A percentile compares a stretch with the other conserved stretches of the same genome.
Conservation (phyloP, 2,888 invertebrate genomes). For the Polylopha cassiicola region DNA sequence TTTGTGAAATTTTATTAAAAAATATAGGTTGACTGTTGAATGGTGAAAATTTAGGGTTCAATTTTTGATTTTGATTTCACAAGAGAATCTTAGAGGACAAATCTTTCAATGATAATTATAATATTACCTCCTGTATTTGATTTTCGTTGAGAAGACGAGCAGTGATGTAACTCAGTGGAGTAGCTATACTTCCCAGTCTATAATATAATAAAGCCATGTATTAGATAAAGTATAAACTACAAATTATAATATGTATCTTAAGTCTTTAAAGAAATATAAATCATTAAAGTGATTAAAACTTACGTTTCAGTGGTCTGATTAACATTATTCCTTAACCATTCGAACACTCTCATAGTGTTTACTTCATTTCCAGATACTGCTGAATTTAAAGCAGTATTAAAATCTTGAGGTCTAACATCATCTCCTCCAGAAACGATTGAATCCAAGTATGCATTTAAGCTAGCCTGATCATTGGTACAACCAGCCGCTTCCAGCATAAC, state of each 20-base stretch:
- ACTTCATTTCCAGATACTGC: constrained; percentile 74
- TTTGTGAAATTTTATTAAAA: too few species aligned
- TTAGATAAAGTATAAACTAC: constrained; percentile 1
- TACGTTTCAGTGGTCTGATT: constrained; percentile 35
- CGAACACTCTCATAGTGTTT: constrained; percentile 74
- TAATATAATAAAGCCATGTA: constrained; percentile 20
- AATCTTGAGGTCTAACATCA: constrained; percentile 62
- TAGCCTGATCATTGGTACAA: constrained; percentile 76
- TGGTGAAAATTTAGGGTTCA: neutral
- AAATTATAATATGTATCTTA: constrained; percentile 13
- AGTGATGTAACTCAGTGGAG: constrained; percentile 48
- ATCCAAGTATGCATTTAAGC: constrained; percentile 44
- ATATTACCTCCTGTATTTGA: constrained; percentile 48
- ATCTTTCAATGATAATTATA: too few species aligned
- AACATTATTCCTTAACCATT: constrained; percentile 64
- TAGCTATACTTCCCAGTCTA: constrained; percentile 46
- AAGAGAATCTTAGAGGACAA: constrained; percentile 5
- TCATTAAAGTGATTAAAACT: constrained; percentile 25
- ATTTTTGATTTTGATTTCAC: neutral
- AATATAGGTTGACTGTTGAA: too few species aligned
- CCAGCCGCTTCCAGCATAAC: constrained; percentile 82
- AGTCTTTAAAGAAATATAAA: neutral
- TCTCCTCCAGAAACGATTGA: constrained; percentile 42
- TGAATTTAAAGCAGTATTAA: constrained; percentile 54
- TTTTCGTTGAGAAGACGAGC: constrained; percentile 48